Evolutionary conservation across 2,797 vertebrate genomes (phyloP).

Genomic region (Neolamprologus multifasciatus): DNA sequence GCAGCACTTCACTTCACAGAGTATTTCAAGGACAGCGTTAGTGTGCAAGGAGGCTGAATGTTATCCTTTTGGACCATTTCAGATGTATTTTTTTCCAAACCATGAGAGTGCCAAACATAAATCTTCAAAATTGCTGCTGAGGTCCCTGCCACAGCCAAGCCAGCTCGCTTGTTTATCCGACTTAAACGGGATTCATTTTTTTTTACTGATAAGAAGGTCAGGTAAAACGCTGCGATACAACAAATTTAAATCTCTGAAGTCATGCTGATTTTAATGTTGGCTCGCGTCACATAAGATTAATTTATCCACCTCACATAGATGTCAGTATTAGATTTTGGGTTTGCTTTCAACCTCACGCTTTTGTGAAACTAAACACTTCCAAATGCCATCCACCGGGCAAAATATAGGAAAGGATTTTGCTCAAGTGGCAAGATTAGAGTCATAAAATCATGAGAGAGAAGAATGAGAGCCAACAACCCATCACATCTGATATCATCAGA

Average conservation of each 20-base stretch:
- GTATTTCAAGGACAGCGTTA: neutral
- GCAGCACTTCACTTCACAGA: neutral
- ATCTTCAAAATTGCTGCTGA: neutral
- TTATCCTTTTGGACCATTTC: neutral
- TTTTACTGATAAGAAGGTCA: neutral
- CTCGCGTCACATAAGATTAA: neutral
- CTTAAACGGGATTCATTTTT: neutral
- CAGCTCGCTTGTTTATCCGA: slow-evolving; percentile 3
- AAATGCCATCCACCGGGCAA: slow-evolving; percentile 39
- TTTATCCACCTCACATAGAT: slow-evolving; percentile 26
- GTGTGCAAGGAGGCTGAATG: neutral
- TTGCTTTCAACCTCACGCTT: slow-evolving; percentile 41
- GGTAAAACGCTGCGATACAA: neutral
- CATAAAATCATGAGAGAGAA: slow-evolving; percentile 61
- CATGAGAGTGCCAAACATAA: neutral
- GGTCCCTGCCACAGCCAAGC: neutral
- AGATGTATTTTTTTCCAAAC: neutral
- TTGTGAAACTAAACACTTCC: slow-evolving; percentile 54
- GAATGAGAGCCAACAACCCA: slow-evolving; percentile 62
- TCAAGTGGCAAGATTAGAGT: slow-evolving; percentile 63
- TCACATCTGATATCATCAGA: slow-evolving; percentile 64
- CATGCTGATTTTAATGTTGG: slow-evolving; percentile 11
- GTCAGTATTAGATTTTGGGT: slow-evolving; percentile 43
- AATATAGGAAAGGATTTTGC: slow-evolving; percentile 46
- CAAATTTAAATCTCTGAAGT: slow-evolving; percentile 17